These are phyloP conservation scores for Nothocercus julius DNA, from an alignment of 2,113 vertebrate genomes.

Conservation along the genomic window DNA sequence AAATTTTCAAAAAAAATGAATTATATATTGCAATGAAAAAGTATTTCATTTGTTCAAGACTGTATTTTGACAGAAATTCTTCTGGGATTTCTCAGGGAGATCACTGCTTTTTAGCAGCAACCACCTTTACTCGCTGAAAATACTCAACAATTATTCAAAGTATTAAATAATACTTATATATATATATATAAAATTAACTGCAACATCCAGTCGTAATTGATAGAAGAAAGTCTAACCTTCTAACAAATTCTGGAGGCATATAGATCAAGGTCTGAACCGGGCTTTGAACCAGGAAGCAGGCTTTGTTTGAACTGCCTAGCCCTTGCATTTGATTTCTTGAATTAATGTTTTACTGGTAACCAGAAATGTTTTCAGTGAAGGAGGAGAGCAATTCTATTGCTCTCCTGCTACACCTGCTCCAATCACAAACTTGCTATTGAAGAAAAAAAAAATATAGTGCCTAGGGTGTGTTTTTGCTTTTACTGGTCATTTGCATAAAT, in stretches of 20 bases:
- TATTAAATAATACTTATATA: neutral
- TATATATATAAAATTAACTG: neutral
- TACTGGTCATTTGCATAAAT: neutral
- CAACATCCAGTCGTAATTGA: neutral
- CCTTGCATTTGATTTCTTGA: constrained; percentile 11
- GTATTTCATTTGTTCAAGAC: neutral
- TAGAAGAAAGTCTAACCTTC: neutral
- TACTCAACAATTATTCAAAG: neutral
- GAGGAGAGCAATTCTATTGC: neutral
- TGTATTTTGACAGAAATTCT: neutral
- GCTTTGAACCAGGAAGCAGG: constrained; percentile 26
- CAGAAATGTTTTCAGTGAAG: neutral
- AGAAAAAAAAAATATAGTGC: neutral
- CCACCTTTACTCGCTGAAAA: neutral
- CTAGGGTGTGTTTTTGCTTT: neutral
- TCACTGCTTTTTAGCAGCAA: neutral
- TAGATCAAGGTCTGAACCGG: constrained; percentile 24
- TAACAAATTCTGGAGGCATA: neutral
- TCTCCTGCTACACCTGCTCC: neutral
- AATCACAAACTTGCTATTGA: neutral
- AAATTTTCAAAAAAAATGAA: neutral
- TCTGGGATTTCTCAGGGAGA: neutral
- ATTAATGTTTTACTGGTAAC: constrained; percentile 63
- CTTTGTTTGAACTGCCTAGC: constrained; percentile 38
- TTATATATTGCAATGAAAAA: neutral